A percentile compares a stretch with the other conserved stretches of the same genome.
These are phyloP conservation scores for Achlya flavicornis DNA, from an alignment of 2,888 invertebrate species.

Conservation along the genomic window DNA sequence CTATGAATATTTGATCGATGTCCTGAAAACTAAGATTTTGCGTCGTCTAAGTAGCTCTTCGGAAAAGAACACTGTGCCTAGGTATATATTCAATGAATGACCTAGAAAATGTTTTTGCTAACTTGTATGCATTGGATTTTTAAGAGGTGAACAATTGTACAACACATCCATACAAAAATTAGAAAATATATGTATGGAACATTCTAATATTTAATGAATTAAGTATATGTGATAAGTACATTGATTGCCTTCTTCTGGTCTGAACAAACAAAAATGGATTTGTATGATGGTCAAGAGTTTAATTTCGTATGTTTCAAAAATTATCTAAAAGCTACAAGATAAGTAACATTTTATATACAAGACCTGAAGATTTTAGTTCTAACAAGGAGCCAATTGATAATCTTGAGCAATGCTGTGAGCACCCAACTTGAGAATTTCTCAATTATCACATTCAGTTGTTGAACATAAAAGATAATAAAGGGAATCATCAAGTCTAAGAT, in stretches of 20 bases:
- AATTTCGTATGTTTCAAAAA: slow-evolving; percentile 65
- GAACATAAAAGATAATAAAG: slow-evolving; percentile 20
- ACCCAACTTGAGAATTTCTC: slow-evolving; percentile 49
- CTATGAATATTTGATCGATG: slow-evolving; percentile 44
- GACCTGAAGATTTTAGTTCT: slow-evolving; percentile 77
- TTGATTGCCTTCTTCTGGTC: slow-evolving; percentile 82
- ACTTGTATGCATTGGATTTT: slow-evolving; percentile 62
- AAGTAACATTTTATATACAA: slow-evolving; percentile 77
- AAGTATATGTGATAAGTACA: slow-evolving; percentile 70
- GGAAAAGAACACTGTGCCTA: slow-evolving; percentile 22
- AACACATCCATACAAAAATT: slow-evolving; percentile 69
- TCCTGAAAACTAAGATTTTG: slow-evolving; percentile 42
- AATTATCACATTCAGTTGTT: slow-evolving; percentile 68
- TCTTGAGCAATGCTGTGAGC: slow-evolving; percentile 46
- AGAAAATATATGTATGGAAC: slow-evolving; percentile 63
- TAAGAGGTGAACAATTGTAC: slow-evolving; percentile 69
- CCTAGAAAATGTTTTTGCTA: slow-evolving; percentile 41
- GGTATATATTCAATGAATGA: slow-evolving; percentile 19
- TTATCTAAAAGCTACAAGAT: slow-evolving; percentile 74
- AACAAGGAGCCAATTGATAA: slow-evolving; percentile 56
- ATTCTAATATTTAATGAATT: slow-evolving; percentile 62
- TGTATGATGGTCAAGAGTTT: slow-evolving; percentile 75
- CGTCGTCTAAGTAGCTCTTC: neutral
- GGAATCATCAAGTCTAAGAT: slow-evolving; percentile 28
- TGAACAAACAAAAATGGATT: slow-evolving; percentile 79